Base-by-base conservation (phyloP, 2,888 invertebrate species). In the Lysandra coridon region DNA sequence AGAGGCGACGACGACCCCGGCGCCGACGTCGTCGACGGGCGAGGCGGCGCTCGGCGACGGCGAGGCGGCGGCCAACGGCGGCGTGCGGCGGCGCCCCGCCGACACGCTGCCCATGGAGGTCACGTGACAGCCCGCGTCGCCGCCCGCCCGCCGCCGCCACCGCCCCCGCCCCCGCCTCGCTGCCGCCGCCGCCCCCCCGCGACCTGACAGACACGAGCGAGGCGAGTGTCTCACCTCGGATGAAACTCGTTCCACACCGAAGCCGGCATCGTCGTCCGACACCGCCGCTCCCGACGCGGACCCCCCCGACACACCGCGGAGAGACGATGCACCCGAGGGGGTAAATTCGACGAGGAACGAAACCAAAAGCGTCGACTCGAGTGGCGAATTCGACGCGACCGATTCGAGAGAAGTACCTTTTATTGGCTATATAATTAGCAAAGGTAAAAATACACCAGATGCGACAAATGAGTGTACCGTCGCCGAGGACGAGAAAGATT, bases 101-200 rank as follows among this genome's bases (percentile, higher is more conserved):
- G 92, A 91, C 87, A 87, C 89, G 49, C 86, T 91, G 78, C 93
- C 93, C 81, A 92, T 94, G 94, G 92, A 93, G 88, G 94, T 94
- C 88, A 94, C 94, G 93, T 94, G 93, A 94, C 93, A 87, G 79
- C 74, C 74, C 60, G 64, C 78, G 84, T 84, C 82, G 83, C 83
- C 81, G 79, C 82, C 78, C 77, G 79, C 79, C 53, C 81, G 57
- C 80, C 76, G 53, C 49, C 33, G 30, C 76, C 76, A 30, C 6
- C 76, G 53, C 6, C 57, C 14, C 75, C 44, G 53, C 49, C 44
- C 44, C 7, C 44, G 44, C 17, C 44, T 5, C 57, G 49, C 40
- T 33, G 30, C 57, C 81, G 60, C 80, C 73, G 57, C 75, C 53
- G 53, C 76, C 76, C 30, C 76, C 76, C 30, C 76, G 6, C 30